A percentile compares a stretch with the other conserved stretches of the same genome.
Conservation (phyloP, 2,113 vertebrate genomes). For the Arvicanthis niloticus region DNA sequence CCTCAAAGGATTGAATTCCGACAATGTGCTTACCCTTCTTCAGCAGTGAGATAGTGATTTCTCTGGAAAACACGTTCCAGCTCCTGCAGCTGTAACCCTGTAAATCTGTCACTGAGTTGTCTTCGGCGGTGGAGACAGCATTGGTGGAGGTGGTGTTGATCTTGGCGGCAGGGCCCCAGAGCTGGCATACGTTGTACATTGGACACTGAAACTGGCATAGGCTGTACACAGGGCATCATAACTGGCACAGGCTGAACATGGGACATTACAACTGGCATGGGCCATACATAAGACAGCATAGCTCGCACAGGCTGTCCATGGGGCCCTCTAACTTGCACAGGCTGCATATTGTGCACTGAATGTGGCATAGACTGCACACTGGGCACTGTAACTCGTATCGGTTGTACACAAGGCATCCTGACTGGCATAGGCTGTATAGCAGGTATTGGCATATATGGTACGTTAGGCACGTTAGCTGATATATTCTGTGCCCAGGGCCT, state of each 20-base stretch:
- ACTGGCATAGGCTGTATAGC: not conserved
- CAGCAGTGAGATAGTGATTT: not conserved
- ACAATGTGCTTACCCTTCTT: not conserved
- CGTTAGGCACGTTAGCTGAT: not conserved
- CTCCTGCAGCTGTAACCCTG: fast-evolving
- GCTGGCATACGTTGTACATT: not conserved
- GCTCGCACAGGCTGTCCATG: not conserved
- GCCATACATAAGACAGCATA: not conserved
- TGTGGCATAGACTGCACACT: not conserved
- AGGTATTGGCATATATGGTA: not conserved
- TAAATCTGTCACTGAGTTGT: not conserved
- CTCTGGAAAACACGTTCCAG: not conserved
- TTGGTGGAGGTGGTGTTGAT: no score
- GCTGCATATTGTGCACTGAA: not conserved
- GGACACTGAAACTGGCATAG: not conserved
- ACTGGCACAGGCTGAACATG: not conserved
- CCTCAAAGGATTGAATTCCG: no score
- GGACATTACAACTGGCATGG: not conserved
- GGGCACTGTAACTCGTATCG: not conserved
- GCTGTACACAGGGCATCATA: not conserved
- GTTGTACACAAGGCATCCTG: not conserved
- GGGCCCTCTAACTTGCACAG: not conserved
- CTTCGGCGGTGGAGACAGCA: no score
- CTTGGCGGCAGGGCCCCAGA: not conserved
- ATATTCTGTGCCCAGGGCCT: not conserved